Evolutionary conservation across 2,797 vertebrate genomes (phyloP).

Genomic region (Eupleurogrammus muticus): DNA sequence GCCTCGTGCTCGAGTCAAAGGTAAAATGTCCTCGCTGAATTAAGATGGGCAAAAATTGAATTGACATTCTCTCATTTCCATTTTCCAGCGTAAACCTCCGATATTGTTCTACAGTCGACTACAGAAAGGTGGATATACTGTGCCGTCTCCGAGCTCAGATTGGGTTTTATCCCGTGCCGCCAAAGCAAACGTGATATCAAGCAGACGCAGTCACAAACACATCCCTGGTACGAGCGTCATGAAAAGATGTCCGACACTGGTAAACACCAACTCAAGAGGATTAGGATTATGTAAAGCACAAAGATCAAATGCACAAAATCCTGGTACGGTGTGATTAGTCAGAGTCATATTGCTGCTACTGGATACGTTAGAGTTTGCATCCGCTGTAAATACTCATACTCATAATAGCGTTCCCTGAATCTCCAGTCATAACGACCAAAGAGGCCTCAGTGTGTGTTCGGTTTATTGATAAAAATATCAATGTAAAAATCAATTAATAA

Average conservation of each 20-base stretch:
- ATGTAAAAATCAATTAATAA: slow-evolving; percentile 5
- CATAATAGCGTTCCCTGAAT: not conserved
- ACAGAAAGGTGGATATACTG: not conserved
- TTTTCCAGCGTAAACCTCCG: not conserved
- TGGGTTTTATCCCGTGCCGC: slow-evolving; percentile 12
- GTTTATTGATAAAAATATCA: not conserved
- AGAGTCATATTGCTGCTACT: slow-evolving; percentile 3
- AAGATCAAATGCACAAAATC: slow-evolving; percentile 40
- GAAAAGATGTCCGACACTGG: slow-evolving; percentile 42
- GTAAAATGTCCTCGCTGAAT: slow-evolving; percentile 7
- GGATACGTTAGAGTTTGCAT: slow-evolving; percentile 19
- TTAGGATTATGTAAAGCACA: slow-evolving; percentile 54
- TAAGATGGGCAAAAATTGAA: too few relatives aligned
- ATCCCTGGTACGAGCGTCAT: slow-evolving; percentile 3
- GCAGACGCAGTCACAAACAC: slow-evolving; percentile 6
- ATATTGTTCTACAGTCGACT: not conserved
- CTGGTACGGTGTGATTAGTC: slow-evolving; percentile 11
- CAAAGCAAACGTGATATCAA: slow-evolving; percentile 16
- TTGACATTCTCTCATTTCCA: slow-evolving; percentile 19
- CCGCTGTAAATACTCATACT: not conserved
- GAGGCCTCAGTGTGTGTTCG: not conserved
- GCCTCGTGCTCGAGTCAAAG: slow-evolving; percentile 4
- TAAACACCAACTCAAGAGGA: slow-evolving; percentile 58
- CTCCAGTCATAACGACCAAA: not conserved
- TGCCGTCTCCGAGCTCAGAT: slow-evolving; percentile 6